Conservation (phyloP, 2,888 invertebrate species). For the Apamea monoglypha region DNA sequence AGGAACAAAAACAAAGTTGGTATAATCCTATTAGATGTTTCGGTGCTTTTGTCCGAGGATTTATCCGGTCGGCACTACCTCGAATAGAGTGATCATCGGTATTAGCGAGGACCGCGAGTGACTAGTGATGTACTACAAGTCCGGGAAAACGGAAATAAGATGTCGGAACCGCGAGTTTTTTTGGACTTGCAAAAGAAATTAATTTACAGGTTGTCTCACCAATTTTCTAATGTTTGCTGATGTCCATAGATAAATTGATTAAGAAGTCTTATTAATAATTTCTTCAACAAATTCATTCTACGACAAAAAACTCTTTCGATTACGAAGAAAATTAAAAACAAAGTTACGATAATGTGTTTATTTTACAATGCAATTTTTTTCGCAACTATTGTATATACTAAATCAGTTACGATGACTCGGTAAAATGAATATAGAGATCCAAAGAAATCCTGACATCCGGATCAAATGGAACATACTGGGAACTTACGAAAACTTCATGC, state of each 20-base stretch:
- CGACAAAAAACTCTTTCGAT: not conserved
- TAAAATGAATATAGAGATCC: not conserved
- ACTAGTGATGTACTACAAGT: constrained; percentile 57
- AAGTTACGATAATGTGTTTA: not conserved
- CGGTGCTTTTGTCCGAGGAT: constrained; percentile 61
- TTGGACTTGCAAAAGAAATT: not conserved
- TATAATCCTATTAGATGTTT: constrained; percentile 81
- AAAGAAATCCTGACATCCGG: not conserved
- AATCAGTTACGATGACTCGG: not conserved
- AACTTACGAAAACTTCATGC: not conserved
- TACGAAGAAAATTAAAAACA: not conserved
- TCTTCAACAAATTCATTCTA: not conserved
- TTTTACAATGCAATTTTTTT: not conserved
- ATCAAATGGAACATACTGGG: not conserved
- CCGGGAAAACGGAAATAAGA: constrained; percentile 1
- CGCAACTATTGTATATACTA: not conserved
- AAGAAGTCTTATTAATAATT: not conserved
- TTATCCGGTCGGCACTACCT: constrained; percentile 65
- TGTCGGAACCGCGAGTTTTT: not conserved
- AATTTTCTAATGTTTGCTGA: not conserved
- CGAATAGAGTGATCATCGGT: constrained; percentile 75
- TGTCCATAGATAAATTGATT: not conserved
- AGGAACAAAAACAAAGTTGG: constrained; percentile 80
- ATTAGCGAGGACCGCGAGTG: constrained; percentile 77
- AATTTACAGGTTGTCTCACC: not conserved